Base-by-base conservation (phyloP, 2,888 invertebrate species). In the Drosophila fungiperda region DNA sequence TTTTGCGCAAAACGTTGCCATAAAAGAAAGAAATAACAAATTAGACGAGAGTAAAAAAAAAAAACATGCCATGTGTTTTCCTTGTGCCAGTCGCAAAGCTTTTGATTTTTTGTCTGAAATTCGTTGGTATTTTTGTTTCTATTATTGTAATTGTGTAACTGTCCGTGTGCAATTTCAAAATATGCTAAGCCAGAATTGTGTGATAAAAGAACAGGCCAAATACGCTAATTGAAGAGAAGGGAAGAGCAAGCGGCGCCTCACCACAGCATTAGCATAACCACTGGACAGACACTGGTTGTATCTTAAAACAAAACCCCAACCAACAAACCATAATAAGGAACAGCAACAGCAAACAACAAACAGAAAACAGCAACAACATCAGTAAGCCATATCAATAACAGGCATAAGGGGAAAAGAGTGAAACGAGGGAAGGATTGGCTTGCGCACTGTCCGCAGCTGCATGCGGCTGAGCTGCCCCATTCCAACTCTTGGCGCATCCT, bases 1-100 rank as follows among this genome's bases (percentile, higher is more conserved):
- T 73, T 75, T 81, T 80, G 82, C 63, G 68, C 82, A 76, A 76
- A 76, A 64, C 66, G 68, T 69, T 60, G 72, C 72, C 78, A 87
- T 78, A 83, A 89, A 86, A 73, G 57, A 70, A 38, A n/a, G 40
- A 57, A 57, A 57, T 20, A 69, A 52, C 68, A 64, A 36, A 54
- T 42, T 17, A n/a, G 45, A 40, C 55, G 67, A 32, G 20, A 32
- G 32, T 52, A 53, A 36, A 40, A 29, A n/a, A 38, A 55, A 5
- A 29, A 29, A 29, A 73, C 45, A 68, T 67, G 67, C 75, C 79
- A 83, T 70, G 50, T 75, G 82, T 72, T 83, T 71, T 72, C 58
- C 58, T 50, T 52, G 36, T 36, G 32, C 36, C n/a, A 42, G 26
- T 59, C 62, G 33, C n/a, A 55, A 20, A 26, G 73, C 52, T 59